Conservation (phyloP, 2,888 invertebrate species). For the Escarpia spicata region DNA sequence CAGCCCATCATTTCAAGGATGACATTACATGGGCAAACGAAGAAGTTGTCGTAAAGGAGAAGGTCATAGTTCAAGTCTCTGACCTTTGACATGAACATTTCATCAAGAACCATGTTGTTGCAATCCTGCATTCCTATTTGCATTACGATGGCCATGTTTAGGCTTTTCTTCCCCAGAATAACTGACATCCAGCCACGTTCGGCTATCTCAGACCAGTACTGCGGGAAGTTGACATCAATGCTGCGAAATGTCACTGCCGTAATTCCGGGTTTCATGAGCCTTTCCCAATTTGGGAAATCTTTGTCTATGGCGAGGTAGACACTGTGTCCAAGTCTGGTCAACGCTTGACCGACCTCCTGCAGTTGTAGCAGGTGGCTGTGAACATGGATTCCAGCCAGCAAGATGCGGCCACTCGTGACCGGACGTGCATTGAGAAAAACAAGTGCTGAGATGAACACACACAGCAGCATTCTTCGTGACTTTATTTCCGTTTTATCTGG, state of each 20-base stretch:
- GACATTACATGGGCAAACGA: conserved; percentile 14
- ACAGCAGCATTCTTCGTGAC: not conserved
- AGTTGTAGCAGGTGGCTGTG: not conserved
- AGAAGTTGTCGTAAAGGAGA: conserved; percentile 32
- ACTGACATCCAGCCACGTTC: not conserved
- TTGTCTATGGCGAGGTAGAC: not conserved
- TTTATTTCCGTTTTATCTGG: not conserved
- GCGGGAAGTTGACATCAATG: not conserved
- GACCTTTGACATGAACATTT: not conserved
- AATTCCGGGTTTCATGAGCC: not conserved
- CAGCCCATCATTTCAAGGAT: conserved; percentile 24
- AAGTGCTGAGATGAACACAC: not conserved
- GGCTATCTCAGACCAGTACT: not conserved
- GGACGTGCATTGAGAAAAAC: not conserved
- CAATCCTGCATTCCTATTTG: conserved; percentile 22
- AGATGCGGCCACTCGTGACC: not conserved
- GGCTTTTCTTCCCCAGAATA: not conserved
- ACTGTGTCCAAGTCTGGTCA: not conserved
- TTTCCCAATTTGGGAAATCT: not conserved
- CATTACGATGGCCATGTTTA: not conserved
- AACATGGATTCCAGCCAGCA: not conserved
- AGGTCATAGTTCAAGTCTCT: conserved; percentile 32
- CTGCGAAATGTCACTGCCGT: not conserved
- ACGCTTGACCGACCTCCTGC: not conserved
- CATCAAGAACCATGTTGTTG: conserved; percentile 23